Conservation (phyloP, 1,140 invertebrate genomes). For the Drosophila sulfurigaster region DNA sequence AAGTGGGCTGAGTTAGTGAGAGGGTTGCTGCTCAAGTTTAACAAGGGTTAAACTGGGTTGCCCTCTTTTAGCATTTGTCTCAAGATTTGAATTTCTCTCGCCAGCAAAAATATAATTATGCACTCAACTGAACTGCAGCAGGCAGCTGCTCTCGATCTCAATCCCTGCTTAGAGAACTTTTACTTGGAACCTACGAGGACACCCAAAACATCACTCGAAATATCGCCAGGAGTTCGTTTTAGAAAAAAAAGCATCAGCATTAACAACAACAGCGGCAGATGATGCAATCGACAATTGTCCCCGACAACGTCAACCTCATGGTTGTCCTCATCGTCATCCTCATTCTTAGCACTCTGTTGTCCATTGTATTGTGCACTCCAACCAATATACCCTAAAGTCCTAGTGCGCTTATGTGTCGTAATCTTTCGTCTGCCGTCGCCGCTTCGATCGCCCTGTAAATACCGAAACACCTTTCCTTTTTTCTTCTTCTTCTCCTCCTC, state of each 20-base stretch:
- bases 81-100: slow-evolving; percentile 45
- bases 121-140: slow-evolving; percentile 35
- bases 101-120: slow-evolving; percentile 12
- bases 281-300: slow-evolving; percentile 55
- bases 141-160: slow-evolving; percentile 27
- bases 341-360: slow-evolving; percentile 17
- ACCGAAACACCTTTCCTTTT: slow-evolving; percentile 73
- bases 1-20: slow-evolving; percentile 51
- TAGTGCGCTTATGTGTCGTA: slow-evolving; percentile 66
- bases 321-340: slow-evolving; percentile 29
- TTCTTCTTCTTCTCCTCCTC: not conserved
- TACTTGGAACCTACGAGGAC: slow-evolving; percentile 45
- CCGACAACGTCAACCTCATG: slow-evolving; percentile 52
- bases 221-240: slow-evolving; percentile 51
- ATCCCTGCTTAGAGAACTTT: slow-evolving; percentile 18
- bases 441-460: slow-evolving; percentile 47
- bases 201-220: slow-evolving; percentile 66
- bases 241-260: slow-evolving; percentile 14
- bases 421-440: slow-evolving; percentile 62
- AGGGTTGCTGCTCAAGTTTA: slow-evolving; percentile 65
- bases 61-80: slow-evolving; percentile 41
- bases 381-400: slow-evolving; percentile 43
- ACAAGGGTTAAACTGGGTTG: slow-evolving; percentile 74
- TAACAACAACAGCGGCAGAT: slow-evolving; percentile 43
- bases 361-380: slow-evolving; percentile 36